Evolutionary conservation across 1,140 invertebrate species (phyloP).

Genomic region (Hesperophylax magnus): DNA sequence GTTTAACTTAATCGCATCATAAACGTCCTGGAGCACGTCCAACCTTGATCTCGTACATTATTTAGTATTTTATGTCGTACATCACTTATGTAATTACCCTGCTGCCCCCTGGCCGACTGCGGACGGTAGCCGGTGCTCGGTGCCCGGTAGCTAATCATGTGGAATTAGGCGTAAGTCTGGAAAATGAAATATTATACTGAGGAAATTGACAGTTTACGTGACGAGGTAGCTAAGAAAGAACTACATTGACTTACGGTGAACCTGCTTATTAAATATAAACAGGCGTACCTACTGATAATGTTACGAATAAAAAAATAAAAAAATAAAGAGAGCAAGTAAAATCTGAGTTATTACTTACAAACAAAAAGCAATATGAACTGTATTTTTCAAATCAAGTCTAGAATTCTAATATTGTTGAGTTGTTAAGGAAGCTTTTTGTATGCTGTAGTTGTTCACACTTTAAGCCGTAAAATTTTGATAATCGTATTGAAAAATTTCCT

Average conservation of each 20-base stretch:
- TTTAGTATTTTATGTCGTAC: not conserved
- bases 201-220: conserved; percentile 7
- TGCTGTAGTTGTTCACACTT: no score
- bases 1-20: not conserved
- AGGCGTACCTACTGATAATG: not conserved
- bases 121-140: no score
- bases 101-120: not conserved
- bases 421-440: no score
- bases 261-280: not conserved
- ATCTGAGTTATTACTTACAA: no score
- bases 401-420: no score
- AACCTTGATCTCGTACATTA: not conserved
- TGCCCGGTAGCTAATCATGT: not conserved
- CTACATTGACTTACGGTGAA: not conserved
- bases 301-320: no score
- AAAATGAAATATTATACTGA: not conserved
- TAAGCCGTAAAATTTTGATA: no score
- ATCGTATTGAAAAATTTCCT: no score
- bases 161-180: not conserved
- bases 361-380: no score
- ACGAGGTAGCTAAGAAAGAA: not conserved
- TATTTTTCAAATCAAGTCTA: no score
- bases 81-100: not conserved
- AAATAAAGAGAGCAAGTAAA: no score
- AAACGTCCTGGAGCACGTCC: not conserved